Conservation (phyloP, 92 coral and sea anemone genomes). For the Porites rus region DNA sequence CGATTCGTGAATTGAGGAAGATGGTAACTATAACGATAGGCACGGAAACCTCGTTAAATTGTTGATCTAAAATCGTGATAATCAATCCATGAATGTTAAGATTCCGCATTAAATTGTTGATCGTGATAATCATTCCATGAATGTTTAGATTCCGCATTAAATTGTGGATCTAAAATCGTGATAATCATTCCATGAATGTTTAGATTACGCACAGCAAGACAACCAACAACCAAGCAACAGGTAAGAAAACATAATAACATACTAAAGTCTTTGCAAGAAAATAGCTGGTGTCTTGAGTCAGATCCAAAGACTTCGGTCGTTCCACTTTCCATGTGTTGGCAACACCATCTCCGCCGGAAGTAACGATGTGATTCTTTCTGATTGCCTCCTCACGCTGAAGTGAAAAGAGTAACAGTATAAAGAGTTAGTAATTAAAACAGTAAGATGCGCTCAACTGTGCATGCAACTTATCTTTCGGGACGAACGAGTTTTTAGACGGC, state of each 20-base stretch:
- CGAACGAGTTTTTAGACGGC: too few relatives aligned
- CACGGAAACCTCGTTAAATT: too few relatives aligned
- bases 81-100: too few relatives aligned
- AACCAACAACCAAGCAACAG: neutral
- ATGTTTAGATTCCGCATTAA: neutral
- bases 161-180: too few relatives aligned
- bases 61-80: too few relatives aligned
- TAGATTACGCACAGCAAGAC: neutral
- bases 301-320: constrained; percentile 70
- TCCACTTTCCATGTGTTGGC: constrained; percentile 80
- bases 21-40: too few relatives aligned
- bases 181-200: neutral
- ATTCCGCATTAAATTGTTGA: too few relatives aligned
- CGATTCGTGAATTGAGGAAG: too few relatives aligned
- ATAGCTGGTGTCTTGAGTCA: constrained; percentile 81
- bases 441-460: neutral
- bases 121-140: too few relatives aligned
- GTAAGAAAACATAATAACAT: neutral
- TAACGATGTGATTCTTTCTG: constrained; percentile 74
- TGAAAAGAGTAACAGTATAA: neutral
- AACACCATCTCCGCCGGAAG: constrained; percentile 69
- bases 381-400: constrained; percentile 82
- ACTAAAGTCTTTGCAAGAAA: constrained; percentile 82
- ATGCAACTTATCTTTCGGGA: too few relatives aligned
- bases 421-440: neutral